These are phyloP conservation scores for Asteroscopus sphinx DNA, from an alignment of 2,888 invertebrate species.

Conservation along the genomic window DNA sequence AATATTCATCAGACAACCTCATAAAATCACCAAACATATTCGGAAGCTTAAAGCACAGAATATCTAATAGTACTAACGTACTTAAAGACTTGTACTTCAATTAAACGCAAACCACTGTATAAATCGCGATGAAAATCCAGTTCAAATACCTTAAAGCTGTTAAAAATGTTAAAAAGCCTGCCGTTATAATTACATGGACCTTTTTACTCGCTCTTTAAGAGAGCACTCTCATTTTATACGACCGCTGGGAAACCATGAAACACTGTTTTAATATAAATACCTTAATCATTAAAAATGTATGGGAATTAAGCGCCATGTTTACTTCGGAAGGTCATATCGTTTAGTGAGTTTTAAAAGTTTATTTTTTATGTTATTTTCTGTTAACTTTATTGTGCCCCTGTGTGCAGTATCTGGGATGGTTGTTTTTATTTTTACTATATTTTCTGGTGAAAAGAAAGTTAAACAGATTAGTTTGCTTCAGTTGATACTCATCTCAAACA, in stretches of 20 bases:
- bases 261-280: constrained; percentile 59
- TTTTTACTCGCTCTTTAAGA: constrained; percentile 61
- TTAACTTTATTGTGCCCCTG: constrained; percentile 27
- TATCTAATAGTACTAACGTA: too few species aligned
- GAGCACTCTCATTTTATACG: constrained; percentile 59
- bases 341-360: constrained; percentile 44
- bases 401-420: constrained; percentile 18
- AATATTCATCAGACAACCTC: constrained; percentile 25
- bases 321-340: constrained; percentile 41
- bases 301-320: constrained; percentile 33
- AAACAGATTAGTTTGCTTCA: background rate
- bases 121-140: constrained; percentile 59
- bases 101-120: constrained; percentile 47
- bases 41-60: too few species aligned
- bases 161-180: constrained; percentile 65
- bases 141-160: constrained; percentile 57
- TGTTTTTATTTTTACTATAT: constrained; percentile 27
- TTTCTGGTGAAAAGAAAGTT: constrained; percentile 7
- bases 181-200: constrained; percentile 63
- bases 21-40: constrained; percentile 29
- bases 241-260: constrained; percentile 57
- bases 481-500: background rate
- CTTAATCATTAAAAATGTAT: constrained; percentile 59
- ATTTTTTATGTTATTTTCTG: constrained; percentile 44
- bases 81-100: constrained; percentile 52